Evolutionary conservation across 2,113 vertebrate species (phyloP), one percentile per base, ranked within the genome.

Genomic region (Ailuropoda melanoleuca): DNA sequence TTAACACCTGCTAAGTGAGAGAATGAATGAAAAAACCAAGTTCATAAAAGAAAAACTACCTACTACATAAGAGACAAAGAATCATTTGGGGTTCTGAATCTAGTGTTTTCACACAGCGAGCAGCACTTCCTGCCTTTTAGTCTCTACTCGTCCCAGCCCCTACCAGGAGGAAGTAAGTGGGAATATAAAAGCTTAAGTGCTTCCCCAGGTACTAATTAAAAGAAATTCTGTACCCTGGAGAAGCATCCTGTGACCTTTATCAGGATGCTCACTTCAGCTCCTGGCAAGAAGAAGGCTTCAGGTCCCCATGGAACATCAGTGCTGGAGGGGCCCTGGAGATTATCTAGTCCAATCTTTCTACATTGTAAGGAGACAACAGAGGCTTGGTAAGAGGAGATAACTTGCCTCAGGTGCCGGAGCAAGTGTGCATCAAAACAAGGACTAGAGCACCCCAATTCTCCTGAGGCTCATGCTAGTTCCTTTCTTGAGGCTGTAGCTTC

Each of bases 141-240:
- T 85, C 50, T 92, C 87, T 11, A 1, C 37, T 8, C 18, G 3
- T 64, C 43, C 56, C 64, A 66, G 50, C 43, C n/a, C 34, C 24
- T 90, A 75, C 84, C 64, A 55, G 58, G 53, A 95, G 58, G 82
- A 95, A 89, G 93, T 93, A n/a, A 84, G 3, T 19, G 24, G 90
- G 55, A 68, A 87, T 53, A 55, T 31, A 72, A 97, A 89, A 24
- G n/a, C 39, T 72, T 24, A 85, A 93, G 50, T 29, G 14, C n/a
- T n/a, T 66, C 88, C 64, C 46, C 19, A 6, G 34, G 66, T 37
- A 31, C 72, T 68, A 92, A 96, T 84, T 95, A 96, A 93, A 91
- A 85, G 68, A 8, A 87, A n/a, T 17, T 95, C 87, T 50, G 37
- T 39, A 43, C 77, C 88, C 81, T n/a, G 48, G 70, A 93, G 85